These are phyloP conservation scores for Pyrocoelia pectoralis DNA, from an alignment of 2,888 invertebrate species.

Conservation along the genomic window DNA sequence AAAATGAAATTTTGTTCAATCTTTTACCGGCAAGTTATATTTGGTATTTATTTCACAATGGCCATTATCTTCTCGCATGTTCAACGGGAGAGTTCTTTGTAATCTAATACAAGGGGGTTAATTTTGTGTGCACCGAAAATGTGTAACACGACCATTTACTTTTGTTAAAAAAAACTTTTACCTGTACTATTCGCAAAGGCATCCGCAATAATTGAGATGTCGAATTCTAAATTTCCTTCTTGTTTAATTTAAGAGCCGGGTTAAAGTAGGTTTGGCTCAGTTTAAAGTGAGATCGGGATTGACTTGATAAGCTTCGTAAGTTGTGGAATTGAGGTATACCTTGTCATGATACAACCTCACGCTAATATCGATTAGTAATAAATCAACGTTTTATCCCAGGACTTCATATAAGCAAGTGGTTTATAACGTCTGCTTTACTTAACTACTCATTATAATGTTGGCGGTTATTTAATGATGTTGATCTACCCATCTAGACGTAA, in stretches of 20 bases:
- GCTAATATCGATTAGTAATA: constrained; percentile 40
- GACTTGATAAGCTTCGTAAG: constrained; percentile 36
- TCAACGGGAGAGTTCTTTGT: too few species aligned
- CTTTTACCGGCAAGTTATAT: constrained; percentile 14
- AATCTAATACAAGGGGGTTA: too few species aligned
- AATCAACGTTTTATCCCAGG: constrained; percentile 36
- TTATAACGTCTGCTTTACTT: constrained; percentile 21
- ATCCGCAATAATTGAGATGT: not conserved
- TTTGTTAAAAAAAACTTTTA: too few species aligned
- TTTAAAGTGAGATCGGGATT: constrained; percentile 15
- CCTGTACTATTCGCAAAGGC: not conserved
- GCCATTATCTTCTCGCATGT: not conserved
- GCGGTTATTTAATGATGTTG: constrained; percentile 14
- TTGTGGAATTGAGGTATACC: constrained; percentile 39
- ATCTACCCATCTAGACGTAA: constrained; percentile 3
- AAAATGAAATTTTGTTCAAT: constrained; percentile 22
- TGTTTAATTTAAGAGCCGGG: constrained; percentile 11
- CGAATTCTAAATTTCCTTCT: not conserved
- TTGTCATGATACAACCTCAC: constrained; percentile 35
- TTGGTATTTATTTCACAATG: constrained; percentile 21
- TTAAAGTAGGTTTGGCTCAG: constrained; percentile 14
- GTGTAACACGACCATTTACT: too few species aligned
- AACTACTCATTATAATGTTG: constrained; percentile 14
- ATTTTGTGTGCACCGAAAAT: too few species aligned
- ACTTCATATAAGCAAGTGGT: constrained; percentile 25